These are phyloP conservation scores for Formica aserva DNA, from an alignment of 2,888 invertebrate genomes.

Conservation along the genomic window DNA sequence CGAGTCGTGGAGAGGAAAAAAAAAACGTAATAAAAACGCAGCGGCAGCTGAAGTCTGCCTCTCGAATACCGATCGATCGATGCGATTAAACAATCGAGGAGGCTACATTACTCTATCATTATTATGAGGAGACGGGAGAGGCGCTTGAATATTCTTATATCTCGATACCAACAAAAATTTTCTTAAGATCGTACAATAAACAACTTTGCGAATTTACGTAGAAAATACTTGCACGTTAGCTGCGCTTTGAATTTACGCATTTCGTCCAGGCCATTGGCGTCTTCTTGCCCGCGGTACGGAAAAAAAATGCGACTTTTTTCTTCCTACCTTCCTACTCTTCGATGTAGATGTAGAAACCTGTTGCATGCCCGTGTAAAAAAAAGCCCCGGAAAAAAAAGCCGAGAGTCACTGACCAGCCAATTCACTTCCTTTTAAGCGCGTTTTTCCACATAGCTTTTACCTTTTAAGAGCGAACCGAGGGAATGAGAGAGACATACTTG, in stretches of 20 bases:
- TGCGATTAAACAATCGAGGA: constrained; percentile 55
- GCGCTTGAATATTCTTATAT: constrained; percentile 38
- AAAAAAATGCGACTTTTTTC: constrained; percentile 60
- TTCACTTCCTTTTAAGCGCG: constrained; percentile 56
- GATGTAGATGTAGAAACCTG: constrained; percentile 71
- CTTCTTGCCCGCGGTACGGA: neutral
- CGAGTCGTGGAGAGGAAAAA: constrained; percentile 45
- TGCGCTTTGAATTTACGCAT: constrained; percentile 31
- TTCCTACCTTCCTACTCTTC: constrained; percentile 62
- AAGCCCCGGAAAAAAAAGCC: constrained; percentile 18
- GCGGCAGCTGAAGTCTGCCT: constrained; percentile 55
- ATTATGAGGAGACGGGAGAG: neutral
- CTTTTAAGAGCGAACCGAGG: constrained; percentile 32
- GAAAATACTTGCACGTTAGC: constrained; percentile 28
- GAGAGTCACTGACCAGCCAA: constrained; percentile 51
- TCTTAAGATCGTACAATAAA: constrained; percentile 1
- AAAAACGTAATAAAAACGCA: constrained; percentile 68
- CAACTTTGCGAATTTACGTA: constrained; percentile 22
- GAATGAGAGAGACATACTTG: constrained; percentile 47
- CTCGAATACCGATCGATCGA: constrained; percentile 52
- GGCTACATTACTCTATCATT: constrained; percentile 52
- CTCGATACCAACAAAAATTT: constrained; percentile 30
- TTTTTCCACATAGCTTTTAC: constrained; percentile 52
- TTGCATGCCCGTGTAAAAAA: constrained; percentile 66
- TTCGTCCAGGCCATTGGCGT: constrained; percentile 8